Percentiles rank a stretch among this genome's conserved stretches.
phyloP scores from a whole-genome alignment of 2,888 invertebrate genomes.

The Chrysotoxum bicinctum region DNA sequence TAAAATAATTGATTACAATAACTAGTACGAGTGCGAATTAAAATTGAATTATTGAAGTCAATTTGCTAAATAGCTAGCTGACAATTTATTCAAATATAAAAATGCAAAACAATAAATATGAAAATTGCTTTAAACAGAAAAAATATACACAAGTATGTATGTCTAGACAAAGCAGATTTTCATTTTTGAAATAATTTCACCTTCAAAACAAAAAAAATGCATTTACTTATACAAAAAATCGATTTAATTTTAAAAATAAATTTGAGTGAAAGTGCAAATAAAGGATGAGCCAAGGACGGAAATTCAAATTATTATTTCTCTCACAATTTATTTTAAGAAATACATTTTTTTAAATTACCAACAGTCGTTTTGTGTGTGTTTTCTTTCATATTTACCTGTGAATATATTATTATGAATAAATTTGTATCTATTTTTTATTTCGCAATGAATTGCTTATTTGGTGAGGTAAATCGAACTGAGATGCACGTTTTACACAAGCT shows the following conservation, averaged over 20 bases:
- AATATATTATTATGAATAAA: constrained; percentile 1
- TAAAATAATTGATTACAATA: neutral
- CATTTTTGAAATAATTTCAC: constrained; percentile 5
- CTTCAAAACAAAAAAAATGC: constrained; percentile 17
- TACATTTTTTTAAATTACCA: neutral
- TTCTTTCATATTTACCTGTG: constrained; percentile 34
- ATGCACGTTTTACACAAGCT: constrained; percentile 44
- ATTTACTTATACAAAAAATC: neutral
- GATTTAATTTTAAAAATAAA: constrained; percentile 43
- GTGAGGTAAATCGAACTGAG: constrained; percentile 6
- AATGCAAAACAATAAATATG: neutral
- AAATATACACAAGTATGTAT: too few species aligned
- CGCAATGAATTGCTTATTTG: constrained; percentile 48
- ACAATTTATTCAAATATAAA: neutral
- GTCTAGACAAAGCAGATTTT: neutral
- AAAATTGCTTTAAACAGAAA: too few species aligned
- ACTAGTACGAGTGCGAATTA: neutral
- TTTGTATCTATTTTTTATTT: constrained; percentile 10
- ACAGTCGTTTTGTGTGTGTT: neutral
- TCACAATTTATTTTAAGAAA: neutral
- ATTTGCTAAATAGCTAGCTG: neutral
- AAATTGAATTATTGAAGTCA: neutral
- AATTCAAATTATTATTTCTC: neutral
- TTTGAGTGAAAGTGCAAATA: constrained; percentile 43
- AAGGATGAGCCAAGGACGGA: constrained; percentile 51